Evolutionary conservation across 2,113 vertebrate species (phyloP).

Genomic region (Ctenodactylus gundi): DNA sequence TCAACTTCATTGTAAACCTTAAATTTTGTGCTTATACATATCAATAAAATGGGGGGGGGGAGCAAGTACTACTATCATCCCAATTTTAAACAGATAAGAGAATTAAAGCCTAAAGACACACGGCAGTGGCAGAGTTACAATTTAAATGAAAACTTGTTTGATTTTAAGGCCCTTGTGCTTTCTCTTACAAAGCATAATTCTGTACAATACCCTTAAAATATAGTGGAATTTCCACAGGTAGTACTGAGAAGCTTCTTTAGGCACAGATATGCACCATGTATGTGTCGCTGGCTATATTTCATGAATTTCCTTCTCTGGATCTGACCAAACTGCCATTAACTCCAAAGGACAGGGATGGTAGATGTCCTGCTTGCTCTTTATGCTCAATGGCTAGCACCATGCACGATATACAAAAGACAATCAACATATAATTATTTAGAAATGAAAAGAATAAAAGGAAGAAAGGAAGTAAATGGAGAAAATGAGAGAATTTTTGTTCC

Average conservation of each 20-base stretch:
- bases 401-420: background rate
- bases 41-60: too few species aligned
- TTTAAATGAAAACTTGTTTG: background rate
- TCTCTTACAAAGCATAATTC: background rate
- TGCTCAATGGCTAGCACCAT: background rate
- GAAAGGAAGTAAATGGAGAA: background rate
- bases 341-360: background rate
- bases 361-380: background rate
- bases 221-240: background rate
- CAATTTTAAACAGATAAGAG: background rate
- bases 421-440: background rate
- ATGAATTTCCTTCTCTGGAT: slow-evolving; percentile 21
- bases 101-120: background rate
- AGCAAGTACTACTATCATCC: background rate
- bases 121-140: background rate
- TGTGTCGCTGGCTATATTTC: background rate
- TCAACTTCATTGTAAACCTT: too few species aligned
- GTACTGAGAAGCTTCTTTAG: background rate
- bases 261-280: too few species aligned
- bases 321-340: background rate
- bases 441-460: background rate
- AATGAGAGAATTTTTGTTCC: background rate
- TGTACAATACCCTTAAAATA: background rate
- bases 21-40: too few species aligned
- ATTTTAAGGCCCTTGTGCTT: background rate